phyloP scores from a whole-genome alignment of 2,888 invertebrate genomes.

The Siphlonurus alternatus region DNA sequence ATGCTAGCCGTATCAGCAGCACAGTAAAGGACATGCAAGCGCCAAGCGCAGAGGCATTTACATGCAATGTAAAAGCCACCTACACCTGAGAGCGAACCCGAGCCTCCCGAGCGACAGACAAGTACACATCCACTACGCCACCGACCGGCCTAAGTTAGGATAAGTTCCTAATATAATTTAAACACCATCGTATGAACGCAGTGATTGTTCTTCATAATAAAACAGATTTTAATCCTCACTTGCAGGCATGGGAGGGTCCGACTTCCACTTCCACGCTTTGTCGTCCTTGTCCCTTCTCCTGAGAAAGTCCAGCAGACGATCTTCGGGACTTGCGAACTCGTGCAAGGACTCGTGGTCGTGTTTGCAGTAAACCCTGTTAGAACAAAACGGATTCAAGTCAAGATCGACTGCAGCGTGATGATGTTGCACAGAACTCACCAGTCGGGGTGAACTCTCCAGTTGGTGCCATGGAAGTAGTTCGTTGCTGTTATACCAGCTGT shows the following conservation, averaged over 20 bases:
- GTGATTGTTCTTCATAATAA: not conserved
- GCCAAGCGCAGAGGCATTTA: no score
- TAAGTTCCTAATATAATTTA: not conserved
- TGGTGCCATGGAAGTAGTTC: constrained; percentile 50
- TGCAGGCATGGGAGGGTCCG: not conserved
- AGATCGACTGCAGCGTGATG: not conserved
- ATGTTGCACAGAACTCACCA: constrained; percentile 36
- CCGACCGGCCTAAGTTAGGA: no score
- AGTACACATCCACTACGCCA: no score
- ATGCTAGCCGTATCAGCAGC: no score
- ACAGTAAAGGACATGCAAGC: no score
- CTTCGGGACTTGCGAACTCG: constrained; percentile 53
- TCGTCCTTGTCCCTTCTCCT: constrained; percentile 27
- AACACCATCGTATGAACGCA: no score
- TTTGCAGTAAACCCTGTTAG: constrained; percentile 64
- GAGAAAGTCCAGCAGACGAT: constrained; percentile 58
- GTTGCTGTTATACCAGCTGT: constrained; percentile 27
- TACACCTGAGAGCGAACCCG: no score
- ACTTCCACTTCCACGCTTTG: constrained; percentile 39
- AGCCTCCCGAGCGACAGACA: no score
- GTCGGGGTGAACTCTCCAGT: constrained; percentile 69
- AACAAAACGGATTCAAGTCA: not conserved
- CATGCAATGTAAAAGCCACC: no score
- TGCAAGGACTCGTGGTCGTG: constrained; percentile 69
- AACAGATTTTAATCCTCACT: not conserved